phyloP scores from a whole-genome alignment of 2,888 invertebrate species.

The Fragum sueziense region DNA sequence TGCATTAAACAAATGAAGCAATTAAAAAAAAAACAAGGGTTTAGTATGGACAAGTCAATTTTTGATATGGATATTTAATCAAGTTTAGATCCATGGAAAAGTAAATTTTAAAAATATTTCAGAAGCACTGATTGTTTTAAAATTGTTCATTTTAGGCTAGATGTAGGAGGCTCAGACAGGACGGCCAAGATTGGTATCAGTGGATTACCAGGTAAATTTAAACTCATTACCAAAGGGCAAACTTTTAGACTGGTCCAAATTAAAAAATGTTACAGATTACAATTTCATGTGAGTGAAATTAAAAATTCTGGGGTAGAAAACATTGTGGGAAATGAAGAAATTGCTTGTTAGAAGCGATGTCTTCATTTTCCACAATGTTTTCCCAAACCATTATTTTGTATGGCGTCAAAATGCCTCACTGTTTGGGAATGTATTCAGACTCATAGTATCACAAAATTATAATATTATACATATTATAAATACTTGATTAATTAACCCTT shows the following conservation, averaged over 20 bases:
- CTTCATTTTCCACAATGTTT: not conserved
- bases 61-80: too few species aligned
- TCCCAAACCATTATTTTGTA: not conserved
- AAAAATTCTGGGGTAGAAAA: not conserved
- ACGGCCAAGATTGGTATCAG: constrained; percentile 64
- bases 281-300: not conserved
- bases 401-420: too few species aligned
- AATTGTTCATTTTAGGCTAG: constrained; percentile 58
- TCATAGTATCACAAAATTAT: too few species aligned
- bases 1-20: too few species aligned
- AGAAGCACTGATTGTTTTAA: not conserved
- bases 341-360: not conserved
- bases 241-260: not conserved
- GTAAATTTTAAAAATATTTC: too few species aligned
- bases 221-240: not conserved
- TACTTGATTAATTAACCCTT: too few species aligned
- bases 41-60: too few species aligned
- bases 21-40: too few species aligned
- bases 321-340: not conserved
- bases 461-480: too few species aligned
- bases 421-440: too few species aligned
- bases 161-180: constrained; percentile 47
- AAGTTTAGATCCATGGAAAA: too few species aligned
- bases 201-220: constrained; percentile 61
- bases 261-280: not conserved